Percentiles rank a stretch among this genome's conserved stretches.
Evolutionary conservation across 1,140 invertebrate species (phyloP).

Genomic region (Drosophila bocki): DNA sequence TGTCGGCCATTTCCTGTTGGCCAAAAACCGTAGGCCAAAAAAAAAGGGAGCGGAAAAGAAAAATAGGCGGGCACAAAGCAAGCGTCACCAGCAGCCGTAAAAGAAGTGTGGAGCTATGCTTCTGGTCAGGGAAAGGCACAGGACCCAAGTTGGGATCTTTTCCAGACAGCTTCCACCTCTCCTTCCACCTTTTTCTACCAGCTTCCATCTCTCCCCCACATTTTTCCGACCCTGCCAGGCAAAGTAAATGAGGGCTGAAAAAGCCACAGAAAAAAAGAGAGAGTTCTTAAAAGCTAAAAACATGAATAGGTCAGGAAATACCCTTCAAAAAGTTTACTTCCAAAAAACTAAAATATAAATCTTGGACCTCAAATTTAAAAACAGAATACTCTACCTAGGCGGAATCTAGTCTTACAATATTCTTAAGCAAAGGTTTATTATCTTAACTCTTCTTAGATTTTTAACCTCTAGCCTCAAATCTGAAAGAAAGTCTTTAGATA

Average conservation of each 20-base stretch:
- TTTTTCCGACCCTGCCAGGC: neutral
- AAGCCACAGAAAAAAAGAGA: slow-evolving; percentile 13
- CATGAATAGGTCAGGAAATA: slow-evolving; percentile 15
- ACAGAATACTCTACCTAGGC: neutral
- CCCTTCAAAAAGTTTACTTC: slow-evolving; percentile 12
- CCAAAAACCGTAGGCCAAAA: slow-evolving; percentile 61
- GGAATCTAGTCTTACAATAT: neutral
- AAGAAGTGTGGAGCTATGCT: slow-evolving; percentile 32
- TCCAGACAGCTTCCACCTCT: slow-evolving; percentile 36
- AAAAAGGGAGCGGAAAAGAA: slow-evolving; percentile 9
- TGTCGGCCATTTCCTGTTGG: slow-evolving; percentile 79
- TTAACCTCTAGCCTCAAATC: slow-evolving; percentile 1
- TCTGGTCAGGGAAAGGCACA: slow-evolving; percentile 30
- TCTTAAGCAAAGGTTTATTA: neutral
- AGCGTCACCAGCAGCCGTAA: slow-evolving; percentile 38
- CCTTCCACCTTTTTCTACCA: neutral
- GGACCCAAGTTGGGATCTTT: slow-evolving; percentile 34
- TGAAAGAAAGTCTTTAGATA: neutral
- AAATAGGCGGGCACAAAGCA: slow-evolving; percentile 52
- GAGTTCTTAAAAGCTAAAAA: neutral
- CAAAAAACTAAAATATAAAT: neutral
- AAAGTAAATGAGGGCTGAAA: slow-evolving; percentile 31
- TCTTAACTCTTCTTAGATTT: neutral
- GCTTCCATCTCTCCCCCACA: slow-evolving; percentile 12
- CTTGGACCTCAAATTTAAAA: neutral